Conservation (phyloP, 2,113 vertebrate species). For the Hyla sarda region DNA sequence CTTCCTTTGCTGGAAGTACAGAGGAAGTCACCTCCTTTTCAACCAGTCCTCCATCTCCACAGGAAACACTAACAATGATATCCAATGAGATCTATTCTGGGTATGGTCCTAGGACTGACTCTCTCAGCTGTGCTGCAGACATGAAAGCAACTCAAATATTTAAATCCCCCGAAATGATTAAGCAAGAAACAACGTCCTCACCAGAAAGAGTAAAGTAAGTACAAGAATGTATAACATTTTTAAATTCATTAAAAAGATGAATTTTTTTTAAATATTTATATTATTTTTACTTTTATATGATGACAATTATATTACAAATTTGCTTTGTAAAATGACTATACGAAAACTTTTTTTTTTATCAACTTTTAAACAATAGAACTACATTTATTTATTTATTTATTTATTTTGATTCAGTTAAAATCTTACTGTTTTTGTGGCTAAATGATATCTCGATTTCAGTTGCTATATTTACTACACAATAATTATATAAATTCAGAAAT, state of each 20-base stretch:
- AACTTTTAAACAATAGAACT: too few species aligned
- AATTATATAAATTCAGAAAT: neutral
- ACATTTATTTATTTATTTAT: too few species aligned
- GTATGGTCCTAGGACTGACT: constrained; percentile 62
- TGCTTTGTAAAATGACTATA: neutral
- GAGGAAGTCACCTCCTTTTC: constrained; percentile 65
- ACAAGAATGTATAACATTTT: neutral
- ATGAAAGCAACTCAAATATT: constrained; percentile 18
- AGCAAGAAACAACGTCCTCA: constrained; percentile 60
- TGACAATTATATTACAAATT: neutral
- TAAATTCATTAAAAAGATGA: too few species aligned
- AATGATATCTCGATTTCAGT: neutral
- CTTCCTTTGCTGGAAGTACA: constrained; percentile 56
- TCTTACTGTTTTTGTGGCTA: neutral
- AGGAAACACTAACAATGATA: constrained; percentile 80
- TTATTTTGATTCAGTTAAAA: neutral
- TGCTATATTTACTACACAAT: neutral
- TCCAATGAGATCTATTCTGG: constrained; percentile 90
- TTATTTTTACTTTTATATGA: neutral
- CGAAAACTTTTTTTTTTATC: neutral
- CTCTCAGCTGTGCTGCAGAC: neutral
- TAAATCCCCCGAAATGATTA: constrained; percentile 52
- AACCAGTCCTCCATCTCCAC: constrained; percentile 38
- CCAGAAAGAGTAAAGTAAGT: constrained; percentile 68
- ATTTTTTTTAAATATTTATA: too few species aligned